phyloP scores from a whole-genome alignment of 2,888 invertebrate species.

The Lissocephala sabroskyi region DNA sequence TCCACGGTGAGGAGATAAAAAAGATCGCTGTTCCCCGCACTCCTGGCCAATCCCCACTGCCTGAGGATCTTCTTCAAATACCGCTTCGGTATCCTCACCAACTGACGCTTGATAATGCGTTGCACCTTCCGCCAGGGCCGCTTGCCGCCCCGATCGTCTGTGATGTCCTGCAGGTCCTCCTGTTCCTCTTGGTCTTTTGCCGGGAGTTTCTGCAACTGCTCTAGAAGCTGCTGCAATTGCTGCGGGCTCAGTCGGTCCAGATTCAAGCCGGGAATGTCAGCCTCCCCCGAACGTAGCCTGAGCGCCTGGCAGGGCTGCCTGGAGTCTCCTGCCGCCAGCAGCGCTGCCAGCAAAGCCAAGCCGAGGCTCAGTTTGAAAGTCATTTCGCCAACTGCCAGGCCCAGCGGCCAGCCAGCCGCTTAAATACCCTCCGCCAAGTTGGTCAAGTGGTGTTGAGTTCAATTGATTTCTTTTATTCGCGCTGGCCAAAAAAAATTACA shows the following conservation, averaged over 20 bases:
- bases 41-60: constrained; percentile 42
- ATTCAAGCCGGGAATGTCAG: too few relatives aligned
- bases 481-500: constrained; percentile 48
- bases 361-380: too few relatives aligned
- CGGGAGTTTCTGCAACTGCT: constrained; percentile 16
- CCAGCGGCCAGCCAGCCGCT: background rate
- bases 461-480: too few relatives aligned
- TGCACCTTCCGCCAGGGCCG: constrained; percentile 51
- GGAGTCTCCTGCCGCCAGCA: too few relatives aligned
- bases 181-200: background rate
- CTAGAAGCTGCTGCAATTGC: constrained; percentile 32
- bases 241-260: constrained; percentile 31
- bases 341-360: too few relatives aligned
- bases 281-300: constrained; percentile 17
- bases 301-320: background rate
- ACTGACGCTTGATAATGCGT: constrained; percentile 44
- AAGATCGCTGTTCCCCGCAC: constrained; percentile 9
- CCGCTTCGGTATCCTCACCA: constrained; percentile 44
- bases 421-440: constrained; percentile 2
- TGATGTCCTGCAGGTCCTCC: too few relatives aligned
- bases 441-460: constrained; percentile 43
- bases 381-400: background rate
- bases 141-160: background rate
- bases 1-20: too few relatives aligned
- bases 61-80: constrained; percentile 43